Evolutionary conservation across 2,113 vertebrate species (phyloP).

Genomic region (Tylochromis polylepis): DNA sequence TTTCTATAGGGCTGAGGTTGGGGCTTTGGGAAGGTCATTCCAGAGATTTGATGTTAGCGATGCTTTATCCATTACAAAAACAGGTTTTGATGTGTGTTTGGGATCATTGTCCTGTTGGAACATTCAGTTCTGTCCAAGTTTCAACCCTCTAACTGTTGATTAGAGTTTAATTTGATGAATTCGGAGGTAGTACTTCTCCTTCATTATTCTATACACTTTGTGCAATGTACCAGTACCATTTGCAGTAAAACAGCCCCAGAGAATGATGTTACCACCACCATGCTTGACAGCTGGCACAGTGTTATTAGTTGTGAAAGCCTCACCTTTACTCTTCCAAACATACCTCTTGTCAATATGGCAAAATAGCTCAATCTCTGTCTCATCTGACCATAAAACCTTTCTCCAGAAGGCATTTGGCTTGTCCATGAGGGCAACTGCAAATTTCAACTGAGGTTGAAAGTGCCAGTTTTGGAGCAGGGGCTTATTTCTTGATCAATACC

Average conservation of each 20-base stretch:
- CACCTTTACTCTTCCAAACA: background rate
- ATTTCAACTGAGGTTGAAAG: background rate
- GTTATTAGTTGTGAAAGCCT: background rate
- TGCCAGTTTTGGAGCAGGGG: background rate
- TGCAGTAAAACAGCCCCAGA: background rate
- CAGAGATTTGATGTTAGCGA: background rate
- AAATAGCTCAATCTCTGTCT: background rate
- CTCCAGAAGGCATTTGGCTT: background rate
- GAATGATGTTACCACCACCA: background rate
- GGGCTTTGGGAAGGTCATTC: background rate
- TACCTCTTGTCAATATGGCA: background rate
- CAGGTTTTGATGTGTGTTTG: too few relatives aligned
- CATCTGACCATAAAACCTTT: background rate
- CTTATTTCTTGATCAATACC: background rate
- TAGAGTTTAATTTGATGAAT: background rate
- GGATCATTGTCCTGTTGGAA: background rate
- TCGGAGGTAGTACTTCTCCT: background rate
- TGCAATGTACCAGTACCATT: background rate
- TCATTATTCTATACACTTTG: background rate
- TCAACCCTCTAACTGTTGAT: background rate
- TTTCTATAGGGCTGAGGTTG: background rate
- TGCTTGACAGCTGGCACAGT: background rate
- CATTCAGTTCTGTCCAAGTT: background rate
- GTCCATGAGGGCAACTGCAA: background rate
- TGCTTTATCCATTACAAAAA: background rate